Evolutionary conservation across 2,888 invertebrate species (phyloP), one percentile per base, ranked within the genome.

Genomic region (Cephus runcator): DNA sequence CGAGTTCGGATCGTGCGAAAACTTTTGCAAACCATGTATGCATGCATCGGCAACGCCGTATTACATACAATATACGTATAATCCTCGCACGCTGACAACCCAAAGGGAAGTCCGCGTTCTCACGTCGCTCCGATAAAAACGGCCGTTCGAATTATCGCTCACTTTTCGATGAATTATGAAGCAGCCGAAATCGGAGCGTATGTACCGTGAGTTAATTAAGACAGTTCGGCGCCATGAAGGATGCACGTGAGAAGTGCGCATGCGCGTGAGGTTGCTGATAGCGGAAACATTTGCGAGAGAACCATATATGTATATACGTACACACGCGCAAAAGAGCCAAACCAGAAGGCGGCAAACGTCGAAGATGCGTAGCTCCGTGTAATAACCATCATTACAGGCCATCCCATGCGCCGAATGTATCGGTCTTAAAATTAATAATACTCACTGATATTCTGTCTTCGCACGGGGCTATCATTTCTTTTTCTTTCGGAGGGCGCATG

Each of bases 381-480:
- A 83, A 84, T 83, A 80, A 85, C 86, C 81, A 69, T 86, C 79
- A 86, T 85, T 85, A 85, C 81, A 76, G 82, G 81, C 82, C 81
- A 85, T 85, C 81, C 73, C 69, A 73, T 36, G 73, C 74, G 78
- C 77, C 84, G 80, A 81, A 77, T 77, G 78, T 75, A 77, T 75
- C 79, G 76, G 71, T 35, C 56, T 74, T 76, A 79, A 80, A 84
- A 86, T 85, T 85, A 84, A 85, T 85, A 84, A 80, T 80, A 78
- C 83, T 69, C 76, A 80, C 56, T 73, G 31, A 34, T 31, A 30
- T 35, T 74, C 74, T 74, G 74, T 74, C 35, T 34, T 74, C 74
- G 74, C 35, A n/a, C 36, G 35, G n/a, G n/a, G 56, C 56, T 56
- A 56, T 6, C 23, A 23, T 56, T 56, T 56, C 23, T 56, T 56